A percentile compares a stretch with the other conserved stretches of the same genome.
Evolutionary conservation across 1,140 invertebrate species (phyloP).

Genomic region (Sitobion miscanthi): DNA sequence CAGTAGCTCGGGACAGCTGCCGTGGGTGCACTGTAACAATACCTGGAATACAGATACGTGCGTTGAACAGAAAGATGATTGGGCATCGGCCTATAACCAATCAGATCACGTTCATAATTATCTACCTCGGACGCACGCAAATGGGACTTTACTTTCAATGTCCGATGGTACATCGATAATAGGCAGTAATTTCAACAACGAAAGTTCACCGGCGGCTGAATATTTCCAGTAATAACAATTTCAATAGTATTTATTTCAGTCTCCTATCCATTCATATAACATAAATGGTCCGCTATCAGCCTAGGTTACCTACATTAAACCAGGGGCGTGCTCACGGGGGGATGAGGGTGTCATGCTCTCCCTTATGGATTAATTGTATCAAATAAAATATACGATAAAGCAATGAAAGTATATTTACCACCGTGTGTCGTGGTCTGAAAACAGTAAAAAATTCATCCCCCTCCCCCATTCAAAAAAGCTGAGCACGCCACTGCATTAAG

Average conservation of each 20-base stretch:
- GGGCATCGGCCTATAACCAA: background rate
- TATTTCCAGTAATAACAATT: slow-evolving; percentile 67
- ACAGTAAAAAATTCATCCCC: too few relatives aligned
- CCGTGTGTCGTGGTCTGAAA: too few relatives aligned
- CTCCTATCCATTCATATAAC: background rate
- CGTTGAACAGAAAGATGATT: slow-evolving; percentile 64
- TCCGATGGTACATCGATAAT: slow-evolving; percentile 18
- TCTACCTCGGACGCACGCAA: slow-evolving; percentile 13
- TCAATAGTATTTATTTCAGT: background rate
- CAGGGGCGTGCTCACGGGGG: too few relatives aligned
- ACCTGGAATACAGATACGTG: slow-evolving; percentile 86
- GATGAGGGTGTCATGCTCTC: too few relatives aligned
- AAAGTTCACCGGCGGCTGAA: slow-evolving; percentile 71
- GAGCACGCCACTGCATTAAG: too few relatives aligned
- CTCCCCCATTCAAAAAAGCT: too few relatives aligned
- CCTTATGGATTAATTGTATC: too few relatives aligned
- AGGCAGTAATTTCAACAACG: slow-evolving; percentile 56
- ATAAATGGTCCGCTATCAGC: background rate
- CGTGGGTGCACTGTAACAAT: slow-evolving; percentile 87
- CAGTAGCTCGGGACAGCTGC: slow-evolving; percentile 70
- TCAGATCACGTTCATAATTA: background rate
- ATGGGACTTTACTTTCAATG: slow-evolving; percentile 32
- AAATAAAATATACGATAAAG: too few relatives aligned
- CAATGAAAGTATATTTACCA: too few relatives aligned
- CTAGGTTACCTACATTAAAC: background rate